Evolutionary conservation across 2,797 vertebrate genomes (phyloP), one percentile per base, ranked within the genome.

Genomic region (Chelon auratus): DNA sequence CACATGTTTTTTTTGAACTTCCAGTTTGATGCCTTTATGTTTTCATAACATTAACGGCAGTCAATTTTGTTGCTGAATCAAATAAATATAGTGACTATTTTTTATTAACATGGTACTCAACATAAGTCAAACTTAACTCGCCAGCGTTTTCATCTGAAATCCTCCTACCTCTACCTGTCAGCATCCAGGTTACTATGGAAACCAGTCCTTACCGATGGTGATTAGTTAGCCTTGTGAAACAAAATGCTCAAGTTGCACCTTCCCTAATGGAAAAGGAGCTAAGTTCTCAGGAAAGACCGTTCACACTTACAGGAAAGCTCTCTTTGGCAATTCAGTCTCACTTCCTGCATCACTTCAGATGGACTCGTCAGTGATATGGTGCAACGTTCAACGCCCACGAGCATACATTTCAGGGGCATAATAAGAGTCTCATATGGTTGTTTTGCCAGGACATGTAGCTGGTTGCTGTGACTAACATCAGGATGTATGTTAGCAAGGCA

Each of bases 161-260:
- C 11, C 30, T 70, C 10, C 61, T 52, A 73, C 18, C 37, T 59
- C 58, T 7, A 45, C 11, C 1, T 0, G 9, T 42, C 73, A 76
- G 71, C 70, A 70, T 83, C 71, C 3, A 12, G 10, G 81, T 90
- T 63, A 58, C 86, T 81, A 81, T 81, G 73, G 80, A 40, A 78
- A 84, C 73, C 50, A 22, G 54, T 8, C 11, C 40, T 68, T 13
- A 3, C n/a, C 7, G 33, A n/a, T 2, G 17, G 8, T 6, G 18
- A 47, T 18, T 2, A n/a, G 20, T 2, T 2, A 62, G 11, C 12
- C 26, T 5, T 14, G 52, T 50, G 42, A 68, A 47, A 47, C 7
- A 45, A 54, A 47, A 70, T 0, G 30, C 58, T 52, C 3, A 51
- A 15, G 69, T 33, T 36, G 13, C 43, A 68, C 18, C 59, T 45